Percentiles rank a stretch among this genome's conserved stretches.
These are phyloP conservation scores for Columba janthina DNA, from an alignment of 2,113 vertebrate species.

Conservation along the genomic window DNA sequence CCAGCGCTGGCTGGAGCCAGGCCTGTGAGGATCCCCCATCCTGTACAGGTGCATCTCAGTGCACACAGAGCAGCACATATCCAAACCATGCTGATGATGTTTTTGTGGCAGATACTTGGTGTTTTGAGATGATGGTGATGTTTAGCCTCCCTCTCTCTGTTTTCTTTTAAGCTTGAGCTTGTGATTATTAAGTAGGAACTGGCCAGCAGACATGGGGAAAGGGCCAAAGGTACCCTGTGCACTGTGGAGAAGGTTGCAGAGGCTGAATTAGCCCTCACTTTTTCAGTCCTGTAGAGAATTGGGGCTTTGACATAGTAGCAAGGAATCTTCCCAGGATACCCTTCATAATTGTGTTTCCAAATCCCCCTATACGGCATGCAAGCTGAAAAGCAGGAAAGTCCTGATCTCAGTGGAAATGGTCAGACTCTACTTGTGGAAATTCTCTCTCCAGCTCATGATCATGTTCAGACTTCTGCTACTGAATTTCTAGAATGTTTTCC, in stretches of 20 bases:
- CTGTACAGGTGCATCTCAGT: not conserved
- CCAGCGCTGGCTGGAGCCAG: not conserved
- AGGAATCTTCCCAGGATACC: not conserved
- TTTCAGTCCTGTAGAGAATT: not conserved
- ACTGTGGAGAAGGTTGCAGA: not conserved
- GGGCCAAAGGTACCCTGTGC: not conserved
- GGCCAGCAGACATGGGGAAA: not conserved
- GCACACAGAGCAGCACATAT: not conserved
- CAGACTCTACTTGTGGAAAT: not conserved
- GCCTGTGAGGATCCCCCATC: not conserved
- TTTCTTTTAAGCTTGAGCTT: not conserved
- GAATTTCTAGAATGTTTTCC: not conserved
- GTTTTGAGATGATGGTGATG: not conserved
- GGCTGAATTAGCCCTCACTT: not conserved
- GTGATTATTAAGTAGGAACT: not conserved
- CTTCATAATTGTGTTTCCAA: not conserved
- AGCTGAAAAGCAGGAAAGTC: not conserved
- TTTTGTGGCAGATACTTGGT: not conserved
- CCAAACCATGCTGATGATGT: not conserved
- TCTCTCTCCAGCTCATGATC: not conserved
- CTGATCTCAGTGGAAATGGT: not conserved
- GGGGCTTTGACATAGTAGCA: not conserved
- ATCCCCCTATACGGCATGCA: not conserved
- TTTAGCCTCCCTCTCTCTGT: not conserved
- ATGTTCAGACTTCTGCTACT: not conserved